Percentiles rank a stretch among this genome's conserved stretches.
These are phyloP conservation scores for Athalia circularis DNA, from an alignment of 2,888 invertebrate genomes.

Conservation along the genomic window DNA sequence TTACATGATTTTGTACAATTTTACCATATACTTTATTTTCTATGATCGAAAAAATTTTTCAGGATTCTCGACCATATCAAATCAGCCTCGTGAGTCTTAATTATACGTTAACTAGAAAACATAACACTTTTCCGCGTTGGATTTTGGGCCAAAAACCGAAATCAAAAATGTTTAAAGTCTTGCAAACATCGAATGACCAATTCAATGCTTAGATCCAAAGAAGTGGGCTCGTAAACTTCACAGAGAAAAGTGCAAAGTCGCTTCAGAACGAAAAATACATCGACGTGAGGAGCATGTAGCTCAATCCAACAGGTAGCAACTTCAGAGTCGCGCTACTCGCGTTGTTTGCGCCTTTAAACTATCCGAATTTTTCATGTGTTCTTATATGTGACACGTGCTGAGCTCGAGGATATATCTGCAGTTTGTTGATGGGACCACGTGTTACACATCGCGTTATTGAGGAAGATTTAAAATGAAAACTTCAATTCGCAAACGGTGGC, in stretches of 20 bases:
- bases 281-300: background rate
- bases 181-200: no score
- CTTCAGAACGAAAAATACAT: background rate
- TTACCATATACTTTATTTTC: no score
- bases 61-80: no score
- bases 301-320: slow-evolving; percentile 35
- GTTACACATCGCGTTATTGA: background rate
- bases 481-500: no score
- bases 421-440: slow-evolving; percentile 6
- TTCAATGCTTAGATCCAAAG: no score
- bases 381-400: background rate
- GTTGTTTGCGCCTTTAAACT: slow-evolving; percentile 25
- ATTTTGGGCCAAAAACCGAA: no score
- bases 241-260: background rate
- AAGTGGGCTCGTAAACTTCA: background rate
- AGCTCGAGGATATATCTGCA: background rate
- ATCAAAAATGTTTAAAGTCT: no score
- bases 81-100: background rate
- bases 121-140: no score
- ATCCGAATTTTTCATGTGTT: slow-evolving; percentile 15
- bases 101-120: no score
- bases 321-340: slow-evolving; percentile 1
- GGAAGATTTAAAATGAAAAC: background rate
- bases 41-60: no score
- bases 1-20: no score